Conservation (phyloP, 2,797 vertebrate genomes). For the Hipposideros larvatus region DNA sequence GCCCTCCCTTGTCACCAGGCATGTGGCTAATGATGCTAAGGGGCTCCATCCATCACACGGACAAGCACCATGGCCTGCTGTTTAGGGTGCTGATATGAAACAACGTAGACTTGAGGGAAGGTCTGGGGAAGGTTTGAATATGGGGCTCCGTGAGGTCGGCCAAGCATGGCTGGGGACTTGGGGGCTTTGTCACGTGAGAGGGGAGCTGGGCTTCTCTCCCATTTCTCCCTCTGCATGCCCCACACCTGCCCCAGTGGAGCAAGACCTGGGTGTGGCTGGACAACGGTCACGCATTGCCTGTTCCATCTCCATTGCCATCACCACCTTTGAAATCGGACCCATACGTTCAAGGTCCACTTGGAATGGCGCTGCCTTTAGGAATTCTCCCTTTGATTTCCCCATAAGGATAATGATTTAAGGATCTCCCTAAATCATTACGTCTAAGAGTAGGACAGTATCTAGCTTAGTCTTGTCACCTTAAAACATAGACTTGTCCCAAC, state of each 20-base stretch:
- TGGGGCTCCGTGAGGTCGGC: not conserved
- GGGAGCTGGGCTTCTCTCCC: not conserved
- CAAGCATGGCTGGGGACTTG: rapidly evolving
- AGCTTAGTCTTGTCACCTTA: not conserved
- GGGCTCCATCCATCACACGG: not conserved
- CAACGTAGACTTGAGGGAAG: not conserved
- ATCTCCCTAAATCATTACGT: not conserved
- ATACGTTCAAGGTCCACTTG: not conserved
- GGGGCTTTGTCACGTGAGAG: not conserved
- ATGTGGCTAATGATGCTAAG: rapidly evolving
- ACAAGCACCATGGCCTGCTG: rapidly evolving
- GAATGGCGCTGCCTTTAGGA: not conserved
- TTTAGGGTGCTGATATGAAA: not conserved
- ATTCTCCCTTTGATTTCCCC: not conserved
- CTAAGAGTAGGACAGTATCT: not conserved
- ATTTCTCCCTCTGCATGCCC: rapidly evolving
- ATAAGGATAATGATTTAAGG: too few relatives aligned
- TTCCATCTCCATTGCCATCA: too few relatives aligned
- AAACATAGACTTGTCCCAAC: not conserved
- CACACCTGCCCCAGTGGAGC: not conserved
- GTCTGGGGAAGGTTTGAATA: not conserved
- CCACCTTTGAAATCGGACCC: not conserved
- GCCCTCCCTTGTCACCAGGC: not conserved
- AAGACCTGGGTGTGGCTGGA: not conserved
- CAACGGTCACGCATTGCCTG: rapidly evolving